Conservation (phyloP, 2,888 invertebrate species). For the Diarsia brunnea region DNA sequence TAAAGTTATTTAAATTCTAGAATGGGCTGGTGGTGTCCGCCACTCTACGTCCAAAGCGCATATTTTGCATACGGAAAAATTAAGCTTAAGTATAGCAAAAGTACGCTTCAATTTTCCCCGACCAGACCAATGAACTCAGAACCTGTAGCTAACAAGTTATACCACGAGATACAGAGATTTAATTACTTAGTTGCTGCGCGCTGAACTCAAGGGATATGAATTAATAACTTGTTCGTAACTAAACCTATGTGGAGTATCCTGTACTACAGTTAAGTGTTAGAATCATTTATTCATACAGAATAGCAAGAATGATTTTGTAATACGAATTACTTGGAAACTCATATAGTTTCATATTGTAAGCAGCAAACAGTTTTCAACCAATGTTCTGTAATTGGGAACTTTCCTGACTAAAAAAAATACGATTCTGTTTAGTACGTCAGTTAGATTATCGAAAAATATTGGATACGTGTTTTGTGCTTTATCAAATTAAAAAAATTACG, state of each 20-base stretch:
- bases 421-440: no score
- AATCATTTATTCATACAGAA: constrained; percentile 26
- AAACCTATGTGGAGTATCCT: constrained; percentile 10
- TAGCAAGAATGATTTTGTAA: neutral
- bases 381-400: neutral
- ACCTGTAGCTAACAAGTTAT: constrained; percentile 25
- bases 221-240: constrained; percentile 43
- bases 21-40: no score
- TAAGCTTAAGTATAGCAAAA: neutral
- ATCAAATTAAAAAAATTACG: no score
- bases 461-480: no score
- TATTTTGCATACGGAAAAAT: no score
- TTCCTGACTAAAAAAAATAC: no score
- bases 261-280: constrained; percentile 24
- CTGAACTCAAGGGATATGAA: constrained; percentile 52
- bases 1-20: no score
- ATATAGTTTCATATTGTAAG: neutral
- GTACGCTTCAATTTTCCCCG: neutral
- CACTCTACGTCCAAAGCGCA: no score
- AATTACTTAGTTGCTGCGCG: constrained; percentile 42
- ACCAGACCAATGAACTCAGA: neutral
- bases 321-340: neutral
- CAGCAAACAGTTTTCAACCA: neutral
- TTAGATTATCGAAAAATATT: no score
- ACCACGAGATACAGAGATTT: constrained; percentile 36